Evolutionary conservation across 2,797 vertebrate genomes (phyloP).

Genomic region (Cyclura pinguis): DNA sequence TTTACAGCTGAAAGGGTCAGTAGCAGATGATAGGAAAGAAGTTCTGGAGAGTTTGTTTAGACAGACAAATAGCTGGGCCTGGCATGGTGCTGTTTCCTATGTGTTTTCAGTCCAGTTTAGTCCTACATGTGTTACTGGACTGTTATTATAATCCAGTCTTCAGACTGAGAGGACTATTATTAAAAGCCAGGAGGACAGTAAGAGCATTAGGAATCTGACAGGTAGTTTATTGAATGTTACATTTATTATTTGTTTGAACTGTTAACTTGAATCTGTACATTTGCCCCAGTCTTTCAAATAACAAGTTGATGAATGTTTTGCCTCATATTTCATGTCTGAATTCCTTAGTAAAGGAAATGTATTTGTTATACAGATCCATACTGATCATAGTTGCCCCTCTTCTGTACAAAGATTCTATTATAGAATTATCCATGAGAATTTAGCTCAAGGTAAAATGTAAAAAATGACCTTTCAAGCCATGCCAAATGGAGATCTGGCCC

Average conservation of each 20-base stretch:
- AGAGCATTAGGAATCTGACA: background rate
- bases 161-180: background rate
- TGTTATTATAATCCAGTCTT: conserved; percentile 1
- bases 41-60: background rate
- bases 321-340: background rate
- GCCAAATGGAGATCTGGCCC: conserved; percentile 24
- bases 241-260: background rate
- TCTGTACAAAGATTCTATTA: conserved; percentile 8
- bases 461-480: conserved; percentile 35
- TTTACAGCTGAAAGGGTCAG: background rate
- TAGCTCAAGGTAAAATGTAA: conserved; percentile 4
- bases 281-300: background rate
- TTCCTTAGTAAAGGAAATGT: background rate
- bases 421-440: background rate
- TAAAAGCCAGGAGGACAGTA: background rate
- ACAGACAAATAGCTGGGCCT: background rate
- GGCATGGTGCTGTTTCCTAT: background rate
- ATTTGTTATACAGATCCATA: background rate
- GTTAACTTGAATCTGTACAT: background rate
- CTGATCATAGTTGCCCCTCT: background rate
- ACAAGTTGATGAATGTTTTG: background rate
- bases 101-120: background rate
- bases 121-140: background rate
- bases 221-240: background rate
- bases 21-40: background rate